phyloP scores from a whole-genome alignment of 30 jellyfish, hydroid and myxozoan genomes.

The Clytia hemisphaerica region DNA sequence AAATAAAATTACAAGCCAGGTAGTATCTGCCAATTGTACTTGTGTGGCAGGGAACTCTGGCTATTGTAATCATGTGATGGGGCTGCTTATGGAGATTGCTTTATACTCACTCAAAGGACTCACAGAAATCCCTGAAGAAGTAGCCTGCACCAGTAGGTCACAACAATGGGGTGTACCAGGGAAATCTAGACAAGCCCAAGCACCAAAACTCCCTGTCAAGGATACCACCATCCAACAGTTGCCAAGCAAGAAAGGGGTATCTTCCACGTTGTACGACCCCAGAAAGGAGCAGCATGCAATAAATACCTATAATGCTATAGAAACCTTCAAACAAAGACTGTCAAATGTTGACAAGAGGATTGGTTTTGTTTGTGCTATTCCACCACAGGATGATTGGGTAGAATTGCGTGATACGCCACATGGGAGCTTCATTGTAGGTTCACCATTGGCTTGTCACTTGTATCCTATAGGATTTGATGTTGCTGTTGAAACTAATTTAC shows the following conservation, averaged over 20 bases:
- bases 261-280: constrained; percentile 21
- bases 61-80: constrained; percentile 67
- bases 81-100: constrained; percentile 42
- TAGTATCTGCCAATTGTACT: too few species aligned
- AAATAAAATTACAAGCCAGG: too few species aligned
- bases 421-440: constrained; percentile 18
- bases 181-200: constrained; percentile 10
- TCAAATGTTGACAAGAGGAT: constrained; percentile 3
- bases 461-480: too few species aligned
- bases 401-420: not conserved
- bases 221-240: constrained; percentile 21
- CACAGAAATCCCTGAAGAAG: constrained; percentile 60
- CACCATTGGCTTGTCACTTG: constrained; percentile 33
- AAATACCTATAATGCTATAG: too few species aligned
- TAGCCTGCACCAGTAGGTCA: constrained; percentile 46
- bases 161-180: constrained; percentile 71
- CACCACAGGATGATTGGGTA: not conserved
- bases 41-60: constrained; percentile 48
- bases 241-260: constrained; percentile 33
- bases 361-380: constrained; percentile 22
- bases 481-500: too few species aligned
- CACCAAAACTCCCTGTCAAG: constrained; percentile 38
- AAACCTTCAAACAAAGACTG: constrained; percentile 22
- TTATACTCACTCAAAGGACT: constrained; percentile 34
- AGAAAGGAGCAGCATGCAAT: too few species aligned